A percentile compares a stretch with the other conserved stretches of the same genome.
Evolutionary conservation across 1,140 invertebrate species (phyloP).

Genomic region (Melanaphis sacchari): DNA sequence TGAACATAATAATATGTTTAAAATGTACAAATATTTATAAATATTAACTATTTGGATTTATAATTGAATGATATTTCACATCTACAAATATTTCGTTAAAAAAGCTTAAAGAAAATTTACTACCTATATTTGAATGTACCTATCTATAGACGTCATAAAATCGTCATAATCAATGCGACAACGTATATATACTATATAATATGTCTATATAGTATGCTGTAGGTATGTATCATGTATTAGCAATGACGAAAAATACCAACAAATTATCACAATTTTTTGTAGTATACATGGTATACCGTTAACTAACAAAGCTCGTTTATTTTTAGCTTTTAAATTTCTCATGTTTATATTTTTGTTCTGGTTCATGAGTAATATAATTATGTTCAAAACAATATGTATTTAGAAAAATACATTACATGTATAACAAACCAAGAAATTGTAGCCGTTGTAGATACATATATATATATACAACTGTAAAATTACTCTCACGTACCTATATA

Average conservation of each 20-base stretch:
- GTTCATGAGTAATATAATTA: constrained; percentile 3
- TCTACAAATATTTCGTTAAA: not conserved
- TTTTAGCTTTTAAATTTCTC: constrained; percentile 27
- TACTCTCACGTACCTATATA: not conserved
- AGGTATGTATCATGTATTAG: not conserved
- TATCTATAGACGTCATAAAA: not conserved
- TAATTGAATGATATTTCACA: not conserved
- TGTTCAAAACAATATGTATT: constrained; percentile 14
- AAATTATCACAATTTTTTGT: not conserved
- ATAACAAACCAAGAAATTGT: not conserved
- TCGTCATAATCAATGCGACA: not conserved
- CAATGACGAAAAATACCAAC: not conserved
- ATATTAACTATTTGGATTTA: not conserved
- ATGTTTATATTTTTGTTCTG: constrained; percentile 23
- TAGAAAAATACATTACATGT: not conserved
- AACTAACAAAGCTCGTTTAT: constrained; percentile 13
- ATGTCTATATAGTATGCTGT: too few relatives aligned
- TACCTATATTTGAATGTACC: not conserved
- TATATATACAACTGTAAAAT: constrained; percentile 36
- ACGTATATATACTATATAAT: too few relatives aligned
- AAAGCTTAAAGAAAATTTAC: not conserved
- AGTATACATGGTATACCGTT: not conserved
- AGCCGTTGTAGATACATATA: not conserved
- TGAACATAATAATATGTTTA: not conserved
- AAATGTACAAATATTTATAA: not conserved